Conservation (phyloP, 2,797 vertebrate species). For the Staurois parvus region DNA sequence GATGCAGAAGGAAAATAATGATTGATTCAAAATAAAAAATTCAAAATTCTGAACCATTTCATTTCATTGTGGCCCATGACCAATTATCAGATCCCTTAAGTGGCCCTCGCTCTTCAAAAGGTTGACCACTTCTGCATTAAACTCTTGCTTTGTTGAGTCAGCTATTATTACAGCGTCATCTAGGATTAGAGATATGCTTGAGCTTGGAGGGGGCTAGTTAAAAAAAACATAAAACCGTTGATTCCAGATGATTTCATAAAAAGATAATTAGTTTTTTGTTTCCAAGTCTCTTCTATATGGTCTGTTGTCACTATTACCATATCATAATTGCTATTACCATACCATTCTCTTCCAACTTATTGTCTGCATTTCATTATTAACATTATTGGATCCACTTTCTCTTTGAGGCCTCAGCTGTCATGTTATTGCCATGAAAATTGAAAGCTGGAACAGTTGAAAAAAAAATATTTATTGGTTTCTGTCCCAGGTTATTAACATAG, state of each 20-base stretch:
- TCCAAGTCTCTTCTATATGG: constrained; percentile 17
- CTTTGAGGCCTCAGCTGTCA: constrained; percentile 52
- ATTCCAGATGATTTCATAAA: constrained; percentile 18
- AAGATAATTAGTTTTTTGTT: constrained; percentile 49
- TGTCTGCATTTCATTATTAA: constrained; percentile 56
- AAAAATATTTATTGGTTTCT: constrained; percentile 59
- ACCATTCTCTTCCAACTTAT: constrained; percentile 51
- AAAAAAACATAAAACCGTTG: background rate
- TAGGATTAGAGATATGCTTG: too few relatives aligned
- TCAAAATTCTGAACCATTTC: too few relatives aligned
- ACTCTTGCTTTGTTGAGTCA: too few relatives aligned
- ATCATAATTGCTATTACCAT: constrained; percentile 58
- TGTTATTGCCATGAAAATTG: constrained; percentile 59
- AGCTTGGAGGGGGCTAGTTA: background rate
- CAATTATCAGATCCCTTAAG: too few relatives aligned
- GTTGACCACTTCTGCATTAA: too few relatives aligned
- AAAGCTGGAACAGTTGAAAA: constrained; percentile 54
- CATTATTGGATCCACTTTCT: constrained; percentile 47
- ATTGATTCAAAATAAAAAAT: too few relatives aligned
- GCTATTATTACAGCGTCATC: too few relatives aligned
- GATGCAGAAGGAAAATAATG: too few relatives aligned
- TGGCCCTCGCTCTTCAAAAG: too few relatives aligned
- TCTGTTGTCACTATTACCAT: constrained; percentile 58
- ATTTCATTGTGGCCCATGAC: too few relatives aligned
- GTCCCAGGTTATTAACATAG: constrained; percentile 57